Percentiles rank a stretch among this genome's conserved stretches.
phyloP scores from a whole-genome alignment of 2,113 vertebrate species.

The Falcunculus frontatus region DNA sequence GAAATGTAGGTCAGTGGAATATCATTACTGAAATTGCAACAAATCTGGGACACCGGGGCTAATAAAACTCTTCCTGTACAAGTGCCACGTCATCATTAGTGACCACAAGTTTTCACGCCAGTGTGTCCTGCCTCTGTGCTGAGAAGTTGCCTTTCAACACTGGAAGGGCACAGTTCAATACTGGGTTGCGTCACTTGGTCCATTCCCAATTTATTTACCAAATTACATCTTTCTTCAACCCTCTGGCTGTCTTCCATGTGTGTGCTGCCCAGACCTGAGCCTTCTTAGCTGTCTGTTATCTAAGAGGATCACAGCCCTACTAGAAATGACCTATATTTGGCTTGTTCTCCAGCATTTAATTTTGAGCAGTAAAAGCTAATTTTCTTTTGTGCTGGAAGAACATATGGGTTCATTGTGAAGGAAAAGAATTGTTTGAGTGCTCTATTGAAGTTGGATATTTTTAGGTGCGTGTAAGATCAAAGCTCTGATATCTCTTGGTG shows the following conservation, averaged over 20 bases:
- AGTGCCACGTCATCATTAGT: not conserved
- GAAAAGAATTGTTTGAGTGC: conserved; percentile 48
- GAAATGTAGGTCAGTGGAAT: conserved; percentile 51
- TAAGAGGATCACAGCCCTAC: not conserved
- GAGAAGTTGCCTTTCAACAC: not conserved
- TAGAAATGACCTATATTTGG: conserved; percentile 47
- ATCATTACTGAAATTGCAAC: conserved; percentile 22
- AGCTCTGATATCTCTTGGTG: conserved; percentile 64
- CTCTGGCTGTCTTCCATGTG: not conserved
- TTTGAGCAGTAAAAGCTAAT: conserved; percentile 47
- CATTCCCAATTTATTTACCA: not conserved
- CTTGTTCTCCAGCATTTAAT: conserved; percentile 36
- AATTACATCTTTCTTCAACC: not conserved
- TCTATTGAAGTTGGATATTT: conserved; percentile 60
- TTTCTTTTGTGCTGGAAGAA: conserved; percentile 52
- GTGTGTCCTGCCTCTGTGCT: not conserved
- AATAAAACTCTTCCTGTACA: not conserved
- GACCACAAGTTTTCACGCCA: not conserved
- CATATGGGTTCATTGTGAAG: conserved; percentile 40
- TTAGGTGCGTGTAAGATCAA: conserved; percentile 45
- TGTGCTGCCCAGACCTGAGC: not conserved
- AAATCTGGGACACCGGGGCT: not conserved
- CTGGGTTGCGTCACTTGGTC: not conserved
- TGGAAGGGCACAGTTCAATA: not conserved
- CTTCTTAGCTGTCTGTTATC: conserved; percentile 17